Conservation (phyloP, 2,888 invertebrate species). For the Phaedon cochleariae region DNA sequence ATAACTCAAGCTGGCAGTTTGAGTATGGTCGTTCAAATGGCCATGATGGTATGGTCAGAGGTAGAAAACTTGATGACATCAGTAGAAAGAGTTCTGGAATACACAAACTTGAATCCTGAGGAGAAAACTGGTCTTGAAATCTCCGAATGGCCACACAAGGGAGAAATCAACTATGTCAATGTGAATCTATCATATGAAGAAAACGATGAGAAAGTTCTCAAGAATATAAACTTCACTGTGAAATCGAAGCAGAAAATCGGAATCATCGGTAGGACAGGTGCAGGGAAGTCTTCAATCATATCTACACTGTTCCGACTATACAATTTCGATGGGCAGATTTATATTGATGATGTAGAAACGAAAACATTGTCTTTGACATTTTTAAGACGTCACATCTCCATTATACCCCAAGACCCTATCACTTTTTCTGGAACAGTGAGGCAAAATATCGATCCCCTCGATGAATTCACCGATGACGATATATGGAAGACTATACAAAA, state of each 20-base stretch:
- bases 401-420: conserved; percentile 66
- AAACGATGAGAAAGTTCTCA: conserved; percentile 75
- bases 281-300: conserved; percentile 82
- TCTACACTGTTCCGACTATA: conserved; percentile 79
- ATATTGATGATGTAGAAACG: conserved; percentile 54
- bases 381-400: conserved; percentile 63
- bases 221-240: conserved; percentile 72
- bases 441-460: conserved; percentile 53
- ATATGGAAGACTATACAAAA: conserved; percentile 53
- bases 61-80: conserved; percentile 82
- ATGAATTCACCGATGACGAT: conserved; percentile 47
- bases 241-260: conserved; percentile 78
- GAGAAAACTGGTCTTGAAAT: conserved; percentile 62
- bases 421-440: conserved; percentile 68
- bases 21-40: conserved; percentile 73
- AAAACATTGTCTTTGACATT: conserved; percentile 61
- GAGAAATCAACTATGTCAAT: conserved; percentile 67
- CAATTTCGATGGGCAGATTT: conserved; percentile 78
- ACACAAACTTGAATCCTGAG: conserved; percentile 63
- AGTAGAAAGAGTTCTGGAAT: conserved; percentile 78
- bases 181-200: conserved; percentile 76
- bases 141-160: conserved; percentile 68
- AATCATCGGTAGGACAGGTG: conserved; percentile 84
- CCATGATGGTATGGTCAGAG: conserved; percentile 85
- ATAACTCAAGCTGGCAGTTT: conserved; percentile 82